Evolutionary conservation across 2,888 invertebrate genomes (phyloP), one percentile per base, ranked within the genome.

Genomic region (Acleris laterana): DNA sequence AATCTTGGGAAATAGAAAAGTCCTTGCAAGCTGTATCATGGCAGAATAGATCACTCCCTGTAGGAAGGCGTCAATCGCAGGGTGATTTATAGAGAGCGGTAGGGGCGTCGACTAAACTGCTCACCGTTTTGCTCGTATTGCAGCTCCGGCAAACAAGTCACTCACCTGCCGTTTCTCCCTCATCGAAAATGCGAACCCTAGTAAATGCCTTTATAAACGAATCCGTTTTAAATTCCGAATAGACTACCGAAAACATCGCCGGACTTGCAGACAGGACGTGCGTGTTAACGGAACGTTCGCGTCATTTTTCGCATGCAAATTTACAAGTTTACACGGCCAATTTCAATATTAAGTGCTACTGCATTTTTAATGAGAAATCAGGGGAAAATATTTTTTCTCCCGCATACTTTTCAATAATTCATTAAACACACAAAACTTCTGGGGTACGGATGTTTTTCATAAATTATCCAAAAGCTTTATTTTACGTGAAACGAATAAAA

Each of bases 31-130:
- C 86, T 86, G 87, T 89, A 88, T 88, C 84, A 90, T 86, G 82
- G 85, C 74, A 83, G 85, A 90, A 92, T 93, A 91, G 91, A 93
- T 92, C 91, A 92, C 91, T 91, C 91, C 90, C 90, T 76, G 89
- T 90, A 90, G 90, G 90, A 89, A 90, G 84, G 87, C 89, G 90
- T 93, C 92, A 93, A 91, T 93, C 90, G 88, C 83, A 70, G 75
- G 80, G 87, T 92, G 92, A 93, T 93, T 91, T 92, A 93, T 91
- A 83, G 90, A 82, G 89, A 86, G 85, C 82, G 85, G 83, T 82
- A 76, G 71, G 78, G 78, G 80, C 84, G 84, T 84, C 86, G 86
- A 82, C 90, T 90, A 89, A 90, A 87, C 90, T 87, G 89, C 87
- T 85, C 82, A 77, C 82, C 82, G 84, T 90, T 90, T 90, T 89